Conservation (phyloP, 2,113 vertebrate genomes). For the Protomyctophum bolini region DNA sequence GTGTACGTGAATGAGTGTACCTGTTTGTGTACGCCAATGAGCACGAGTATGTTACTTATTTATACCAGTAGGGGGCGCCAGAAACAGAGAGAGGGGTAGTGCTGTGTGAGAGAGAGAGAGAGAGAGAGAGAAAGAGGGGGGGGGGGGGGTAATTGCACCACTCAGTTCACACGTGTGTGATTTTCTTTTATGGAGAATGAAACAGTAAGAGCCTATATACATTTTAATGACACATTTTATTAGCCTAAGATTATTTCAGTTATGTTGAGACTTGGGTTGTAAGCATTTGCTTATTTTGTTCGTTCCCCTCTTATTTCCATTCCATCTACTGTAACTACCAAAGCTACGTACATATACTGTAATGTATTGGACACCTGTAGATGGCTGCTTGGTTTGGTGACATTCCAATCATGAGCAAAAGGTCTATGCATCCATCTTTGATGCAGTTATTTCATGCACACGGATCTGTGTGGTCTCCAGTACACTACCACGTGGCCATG, state of each 20-base stretch:
- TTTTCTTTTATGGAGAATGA: neutral
- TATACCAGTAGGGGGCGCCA: no score
- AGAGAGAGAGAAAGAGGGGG: no score
- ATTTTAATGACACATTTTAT: slow-evolving; percentile 16
- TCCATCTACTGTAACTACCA: neutral
- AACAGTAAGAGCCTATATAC: neutral
- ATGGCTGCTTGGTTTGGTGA: slow-evolving; percentile 32
- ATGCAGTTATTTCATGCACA: slow-evolving; percentile 36
- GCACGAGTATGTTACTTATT: no score
- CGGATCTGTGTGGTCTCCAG: slow-evolving; percentile 11
- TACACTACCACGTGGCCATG: slow-evolving; percentile 18
- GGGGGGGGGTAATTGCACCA: no score
- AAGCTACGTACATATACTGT: neutral
- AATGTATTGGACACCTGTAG: slow-evolving; percentile 20
- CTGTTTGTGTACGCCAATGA: no score
- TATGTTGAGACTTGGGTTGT: no score
- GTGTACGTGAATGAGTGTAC: no score
- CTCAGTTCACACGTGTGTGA: no score
- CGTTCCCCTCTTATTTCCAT: neutral
- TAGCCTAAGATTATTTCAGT: no score
- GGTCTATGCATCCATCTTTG: slow-evolving; percentile 31
- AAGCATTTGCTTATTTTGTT: no score
- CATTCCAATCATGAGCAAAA: slow-evolving; percentile 31
- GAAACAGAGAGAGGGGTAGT: no score
- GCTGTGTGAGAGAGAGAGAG: no score